phyloP scores from a whole-genome alignment of 2,888 invertebrate genomes.

The Frankliniella fusca region DNA sequence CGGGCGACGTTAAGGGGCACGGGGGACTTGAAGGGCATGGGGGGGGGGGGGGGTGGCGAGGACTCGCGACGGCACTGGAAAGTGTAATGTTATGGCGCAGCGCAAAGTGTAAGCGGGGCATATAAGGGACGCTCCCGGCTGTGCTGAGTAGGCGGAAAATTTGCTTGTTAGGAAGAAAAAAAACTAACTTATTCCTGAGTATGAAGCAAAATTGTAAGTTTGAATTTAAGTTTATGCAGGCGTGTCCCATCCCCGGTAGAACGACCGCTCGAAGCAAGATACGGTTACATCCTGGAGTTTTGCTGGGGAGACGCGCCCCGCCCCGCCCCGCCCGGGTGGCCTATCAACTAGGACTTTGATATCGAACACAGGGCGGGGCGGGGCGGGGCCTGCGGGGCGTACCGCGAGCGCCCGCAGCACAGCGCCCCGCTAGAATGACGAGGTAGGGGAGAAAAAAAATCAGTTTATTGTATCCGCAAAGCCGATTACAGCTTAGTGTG shows the following conservation, averaged over 20 bases:
- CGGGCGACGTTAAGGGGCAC: constrained; percentile 12
- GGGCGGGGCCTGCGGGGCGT: neutral
- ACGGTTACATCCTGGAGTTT: too few species aligned
- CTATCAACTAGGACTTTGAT: neutral
- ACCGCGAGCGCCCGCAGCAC: neutral
- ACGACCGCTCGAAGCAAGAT: too few species aligned
- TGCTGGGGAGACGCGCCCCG: neutral
- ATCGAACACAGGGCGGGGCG: neutral
- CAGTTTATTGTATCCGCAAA: constrained; percentile 26
- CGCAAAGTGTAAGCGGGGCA: constrained; percentile 22
- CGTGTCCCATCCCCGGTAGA: too few species aligned
- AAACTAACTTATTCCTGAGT: too few species aligned
- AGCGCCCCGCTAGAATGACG: neutral
- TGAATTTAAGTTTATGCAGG: too few species aligned
- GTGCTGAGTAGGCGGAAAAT: neutral
- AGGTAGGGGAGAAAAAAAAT: constrained; percentile 11
- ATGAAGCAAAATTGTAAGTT: too few species aligned
- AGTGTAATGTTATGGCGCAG: constrained; percentile 15
- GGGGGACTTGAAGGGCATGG: constrained; percentile 5
- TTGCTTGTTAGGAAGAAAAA: too few species aligned
- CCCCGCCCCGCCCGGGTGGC: neutral
- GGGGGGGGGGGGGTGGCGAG: neutral
- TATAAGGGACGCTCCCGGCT: neutral
- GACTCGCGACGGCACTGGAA: neutral
- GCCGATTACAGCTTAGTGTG: constrained; percentile 23